Evolutionary conservation across 2,113 vertebrate species (phyloP).

Genomic region (Gopherus evgoodei): DNA sequence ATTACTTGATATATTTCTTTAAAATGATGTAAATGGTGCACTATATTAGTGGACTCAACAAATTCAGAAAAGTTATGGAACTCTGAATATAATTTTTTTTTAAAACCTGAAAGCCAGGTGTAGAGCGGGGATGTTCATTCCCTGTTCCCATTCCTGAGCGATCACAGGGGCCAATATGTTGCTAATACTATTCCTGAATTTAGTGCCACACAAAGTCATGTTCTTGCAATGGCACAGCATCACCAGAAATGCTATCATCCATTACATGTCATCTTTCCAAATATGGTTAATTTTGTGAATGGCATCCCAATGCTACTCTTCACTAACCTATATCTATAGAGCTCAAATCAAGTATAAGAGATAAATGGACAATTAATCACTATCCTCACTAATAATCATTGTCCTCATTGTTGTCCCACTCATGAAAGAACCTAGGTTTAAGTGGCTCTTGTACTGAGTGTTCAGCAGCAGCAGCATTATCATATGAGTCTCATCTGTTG

Average conservation of each 20-base stretch:
- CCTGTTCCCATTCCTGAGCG: neutral
- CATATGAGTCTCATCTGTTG: too few species aligned
- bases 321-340: neutral
- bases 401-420: too few species aligned
- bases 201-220: neutral
- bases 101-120: neutral
- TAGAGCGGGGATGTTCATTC: neutral
- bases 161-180: neutral
- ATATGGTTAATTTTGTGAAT: neutral
- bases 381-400: too few species aligned
- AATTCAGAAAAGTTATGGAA: neutral
- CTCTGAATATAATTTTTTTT: neutral
- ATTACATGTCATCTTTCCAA: neutral
- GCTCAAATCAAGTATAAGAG: neutral
- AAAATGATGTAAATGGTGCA: neutral
- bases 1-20: neutral
- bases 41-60: neutral
- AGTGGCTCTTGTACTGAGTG: too few species aligned
- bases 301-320: neutral
- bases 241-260: neutral
- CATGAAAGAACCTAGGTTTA: too few species aligned
- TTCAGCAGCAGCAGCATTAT: too few species aligned
- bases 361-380: neutral
- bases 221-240: neutral
- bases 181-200: neutral